These are phyloP conservation scores for Tryphoninae sp. DNA, from an alignment of 2,888 invertebrate genomes.

Conservation along the genomic window DNA sequence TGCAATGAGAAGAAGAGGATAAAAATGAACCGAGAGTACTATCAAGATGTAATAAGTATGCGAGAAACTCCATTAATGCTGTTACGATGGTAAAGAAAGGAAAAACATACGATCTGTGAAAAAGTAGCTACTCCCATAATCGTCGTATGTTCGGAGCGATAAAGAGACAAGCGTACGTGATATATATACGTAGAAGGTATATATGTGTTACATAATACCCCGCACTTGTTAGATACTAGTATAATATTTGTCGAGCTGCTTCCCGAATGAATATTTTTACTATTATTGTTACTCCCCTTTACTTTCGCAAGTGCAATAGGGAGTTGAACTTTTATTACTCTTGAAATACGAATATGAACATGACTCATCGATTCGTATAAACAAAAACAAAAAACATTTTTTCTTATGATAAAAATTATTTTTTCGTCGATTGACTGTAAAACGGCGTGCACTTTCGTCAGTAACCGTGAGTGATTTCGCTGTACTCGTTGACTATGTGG, in stretches of 20 bases:
- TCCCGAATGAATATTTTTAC: conserved; percentile 27
- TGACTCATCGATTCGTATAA: not conserved
- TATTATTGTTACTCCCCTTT: conserved; percentile 1
- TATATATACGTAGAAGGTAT: conserved; percentile 42
- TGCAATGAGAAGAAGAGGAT: conserved; percentile 24
- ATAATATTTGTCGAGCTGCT: conserved; percentile 46
- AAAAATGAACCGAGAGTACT: conserved; percentile 1
- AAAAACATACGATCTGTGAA: conserved; percentile 41
- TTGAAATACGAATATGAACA: not conserved
- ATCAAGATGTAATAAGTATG: conserved; percentile 25
- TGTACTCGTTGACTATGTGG: conserved; percentile 7
- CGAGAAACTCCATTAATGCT: conserved; percentile 55
- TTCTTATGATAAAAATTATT: not conserved
- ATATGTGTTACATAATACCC: conserved; percentile 49
- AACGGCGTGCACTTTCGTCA: conserved; percentile 5
- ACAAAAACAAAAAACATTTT: conserved; percentile 2
- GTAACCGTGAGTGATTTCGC: not conserved
- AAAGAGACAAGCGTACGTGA: conserved; percentile 46
- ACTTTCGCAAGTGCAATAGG: conserved; percentile 54
- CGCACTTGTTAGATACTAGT: conserved; percentile 36
- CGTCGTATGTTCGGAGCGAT: not conserved
- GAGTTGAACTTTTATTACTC: conserved; percentile 45
- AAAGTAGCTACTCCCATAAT: conserved; percentile 41
- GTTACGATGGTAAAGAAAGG: conserved; percentile 28
- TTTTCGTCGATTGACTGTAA: conserved; percentile 4